Conservation (phyloP, 35 echinoderm and acorn worm species). For the Strongylocentrotus purpuratus region DNA sequence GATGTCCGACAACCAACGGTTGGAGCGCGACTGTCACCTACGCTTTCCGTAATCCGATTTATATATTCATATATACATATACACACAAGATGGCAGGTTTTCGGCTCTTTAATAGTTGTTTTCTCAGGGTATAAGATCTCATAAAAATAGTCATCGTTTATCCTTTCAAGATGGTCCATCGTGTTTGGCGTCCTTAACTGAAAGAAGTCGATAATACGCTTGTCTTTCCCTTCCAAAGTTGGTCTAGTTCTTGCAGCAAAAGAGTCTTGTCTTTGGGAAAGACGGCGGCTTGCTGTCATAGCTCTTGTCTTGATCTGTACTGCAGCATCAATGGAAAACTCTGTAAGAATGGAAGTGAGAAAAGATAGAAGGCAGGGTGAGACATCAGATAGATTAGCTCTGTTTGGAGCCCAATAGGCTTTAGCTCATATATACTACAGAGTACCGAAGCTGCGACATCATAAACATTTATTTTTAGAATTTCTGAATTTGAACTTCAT, state of each 20-base stretch:
- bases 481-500: no score
- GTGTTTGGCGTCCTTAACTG: neutral
- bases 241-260: constrained; percentile 7
- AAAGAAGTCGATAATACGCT: constrained; percentile 8
- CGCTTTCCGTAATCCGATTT: neutral
- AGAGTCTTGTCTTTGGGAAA: neutral
- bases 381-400: neutral
- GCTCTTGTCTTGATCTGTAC: constrained; percentile 30
- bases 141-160: neutral
- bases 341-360: neutral
- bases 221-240: neutral
- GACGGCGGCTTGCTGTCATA: constrained; percentile 29
- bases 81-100: constrained; percentile 34
- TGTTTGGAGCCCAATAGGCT: no score
- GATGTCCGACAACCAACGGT: neutral
- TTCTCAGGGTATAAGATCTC: neutral
- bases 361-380: neutral
- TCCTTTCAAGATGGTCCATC: constrained; percentile 17
- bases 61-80: constrained; percentile 34
- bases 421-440: no score
- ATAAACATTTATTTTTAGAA: no score
- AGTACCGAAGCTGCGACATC: no score
- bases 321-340: constrained; percentile 36
- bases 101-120: constrained; percentile 18
- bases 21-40: neutral